A percentile compares a stretch with the other conserved stretches of the same genome.
phyloP scores from a whole-genome alignment of 2,113 vertebrate species.

The Piprites chloris region DNA sequence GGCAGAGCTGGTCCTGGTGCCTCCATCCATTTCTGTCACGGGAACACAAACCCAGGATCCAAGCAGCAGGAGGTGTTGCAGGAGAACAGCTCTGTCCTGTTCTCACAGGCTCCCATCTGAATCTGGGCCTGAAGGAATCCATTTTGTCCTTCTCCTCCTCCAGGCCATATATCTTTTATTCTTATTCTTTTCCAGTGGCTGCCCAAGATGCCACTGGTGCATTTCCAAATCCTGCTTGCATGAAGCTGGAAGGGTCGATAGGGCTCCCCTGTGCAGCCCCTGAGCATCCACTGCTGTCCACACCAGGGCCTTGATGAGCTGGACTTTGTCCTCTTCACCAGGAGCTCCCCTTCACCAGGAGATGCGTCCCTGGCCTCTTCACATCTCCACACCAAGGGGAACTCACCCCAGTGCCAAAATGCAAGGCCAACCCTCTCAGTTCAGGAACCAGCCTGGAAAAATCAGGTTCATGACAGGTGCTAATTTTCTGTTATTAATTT shows the following conservation, averaged over 20 bases:
- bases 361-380: neutral
- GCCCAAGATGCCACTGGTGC: neutral
- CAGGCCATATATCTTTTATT: neutral
- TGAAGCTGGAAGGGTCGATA: neutral
- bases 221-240: neutral
- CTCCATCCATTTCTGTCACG: neutral
- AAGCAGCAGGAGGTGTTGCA: neutral
- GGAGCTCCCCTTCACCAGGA: neutral
- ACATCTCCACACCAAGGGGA: neutral
- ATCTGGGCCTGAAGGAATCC: neutral
- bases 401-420: neutral
- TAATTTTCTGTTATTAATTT: slow-evolving; percentile 4
- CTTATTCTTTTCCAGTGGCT: neutral
- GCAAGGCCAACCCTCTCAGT: neutral
- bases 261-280: neutral
- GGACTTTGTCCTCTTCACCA: neutral
- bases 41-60: neutral
- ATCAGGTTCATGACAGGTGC: neutral
- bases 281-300: neutral
- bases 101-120: neutral
- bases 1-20: neutral
- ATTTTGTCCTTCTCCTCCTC: neutral
- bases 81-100: neutral
- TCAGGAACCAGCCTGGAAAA: neutral
- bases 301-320: neutral